Percentiles rank a stretch among this genome's conserved stretches.
Conservation (phyloP, 2,797 vertebrate genomes). For the Catamblyrhynchus diadema region DNA sequence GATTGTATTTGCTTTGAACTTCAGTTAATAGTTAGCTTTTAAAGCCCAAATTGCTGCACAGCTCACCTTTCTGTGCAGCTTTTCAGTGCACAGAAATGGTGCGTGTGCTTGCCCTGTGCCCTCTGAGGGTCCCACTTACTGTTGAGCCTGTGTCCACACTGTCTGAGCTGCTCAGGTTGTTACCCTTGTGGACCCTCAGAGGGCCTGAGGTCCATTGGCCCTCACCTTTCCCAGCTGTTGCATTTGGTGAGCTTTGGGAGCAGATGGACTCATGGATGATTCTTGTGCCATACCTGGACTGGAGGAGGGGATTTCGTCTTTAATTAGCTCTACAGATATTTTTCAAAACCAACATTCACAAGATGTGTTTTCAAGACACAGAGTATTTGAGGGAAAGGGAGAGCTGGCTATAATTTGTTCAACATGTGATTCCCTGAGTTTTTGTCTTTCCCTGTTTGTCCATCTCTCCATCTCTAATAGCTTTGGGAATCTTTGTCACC, state of each 20-base stretch:
- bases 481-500: background rate
- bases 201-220: fast-evolving
- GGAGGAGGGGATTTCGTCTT: background rate
- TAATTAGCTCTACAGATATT: background rate
- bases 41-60: background rate
- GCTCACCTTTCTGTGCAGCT: background rate
- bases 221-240: background rate
- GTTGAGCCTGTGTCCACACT: background rate
- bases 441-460: background rate
- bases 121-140: background rate
- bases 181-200: background rate
- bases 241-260: background rate
- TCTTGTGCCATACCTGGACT: background rate
- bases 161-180: background rate
- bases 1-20: background rate
- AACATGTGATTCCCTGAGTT: background rate
- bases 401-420: background rate
- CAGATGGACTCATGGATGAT: background rate
- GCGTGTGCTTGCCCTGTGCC: background rate
- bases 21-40: background rate
- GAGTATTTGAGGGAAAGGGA: background rate
- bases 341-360: background rate
- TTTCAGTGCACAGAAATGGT: background rate
- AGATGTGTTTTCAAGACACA: background rate
- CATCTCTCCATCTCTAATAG: background rate